phyloP scores from a whole-genome alignment of 2,797 vertebrate species.

The Tadarida brasiliensis region DNA sequence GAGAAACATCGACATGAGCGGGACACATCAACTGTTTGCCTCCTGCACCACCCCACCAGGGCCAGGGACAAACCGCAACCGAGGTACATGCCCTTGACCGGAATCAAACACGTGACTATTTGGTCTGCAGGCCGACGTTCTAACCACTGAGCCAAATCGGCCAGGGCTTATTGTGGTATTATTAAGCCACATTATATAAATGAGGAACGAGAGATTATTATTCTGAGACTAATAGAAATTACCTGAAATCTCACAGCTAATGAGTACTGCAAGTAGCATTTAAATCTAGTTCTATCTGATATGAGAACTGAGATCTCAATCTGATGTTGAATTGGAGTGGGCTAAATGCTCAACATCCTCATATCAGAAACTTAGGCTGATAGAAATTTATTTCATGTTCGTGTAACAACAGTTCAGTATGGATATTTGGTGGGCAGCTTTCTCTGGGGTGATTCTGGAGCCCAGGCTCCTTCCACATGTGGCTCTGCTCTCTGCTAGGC shows the following conservation, averaged over 20 bases:
- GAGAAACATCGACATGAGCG: too few species aligned
- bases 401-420: background rate
- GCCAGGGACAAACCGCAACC: too few species aligned
- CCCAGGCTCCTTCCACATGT: background rate
- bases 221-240: background rate
- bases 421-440: background rate
- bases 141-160: too few species aligned
- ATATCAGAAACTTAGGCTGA: background rate
- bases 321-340: background rate
- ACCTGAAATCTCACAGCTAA: background rate
- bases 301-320: background rate
- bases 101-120: too few species aligned
- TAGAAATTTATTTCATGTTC: background rate
- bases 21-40: too few species aligned
- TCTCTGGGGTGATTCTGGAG: background rate
- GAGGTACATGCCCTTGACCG: too few species aligned
- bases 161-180: background rate
- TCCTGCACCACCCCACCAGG: too few species aligned
- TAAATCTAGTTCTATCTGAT: background rate
- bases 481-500: background rate
- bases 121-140: too few species aligned
- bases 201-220: background rate
- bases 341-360: background rate
- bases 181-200: slow-evolving; percentile 3
- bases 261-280: background rate